These are phyloP conservation scores for Scelioninae gen. 1 DNA, from an alignment of 2,888 invertebrate genomes.

Conservation along the genomic window DNA sequence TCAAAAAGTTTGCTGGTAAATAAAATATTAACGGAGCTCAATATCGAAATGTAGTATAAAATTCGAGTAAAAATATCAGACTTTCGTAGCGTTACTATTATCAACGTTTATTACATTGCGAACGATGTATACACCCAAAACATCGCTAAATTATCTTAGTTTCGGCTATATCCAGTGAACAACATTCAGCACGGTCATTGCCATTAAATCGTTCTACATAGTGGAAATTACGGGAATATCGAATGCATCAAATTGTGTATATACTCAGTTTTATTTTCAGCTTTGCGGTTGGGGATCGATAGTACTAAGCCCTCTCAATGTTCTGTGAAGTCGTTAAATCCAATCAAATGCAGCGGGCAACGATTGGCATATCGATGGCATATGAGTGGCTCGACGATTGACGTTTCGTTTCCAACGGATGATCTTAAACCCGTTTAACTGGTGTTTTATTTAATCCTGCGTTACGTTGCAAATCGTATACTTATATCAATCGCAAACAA, in stretches of 20 bases:
- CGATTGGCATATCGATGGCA: constrained; percentile 78
- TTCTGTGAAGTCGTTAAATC: constrained; percentile 76
- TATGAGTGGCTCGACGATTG: constrained; percentile 71
- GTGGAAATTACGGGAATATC: constrained; percentile 46
- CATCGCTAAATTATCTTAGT: constrained; percentile 36
- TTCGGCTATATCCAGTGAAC: background rate
- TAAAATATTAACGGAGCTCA: too few species aligned
- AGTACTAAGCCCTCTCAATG: constrained; percentile 67
- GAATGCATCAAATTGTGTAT: constrained; percentile 61
- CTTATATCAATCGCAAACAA: background rate
- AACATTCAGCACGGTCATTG: constrained; percentile 16
- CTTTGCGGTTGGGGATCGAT: constrained; percentile 61
- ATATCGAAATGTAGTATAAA: too few species aligned
- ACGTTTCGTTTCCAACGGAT: constrained; percentile 75
- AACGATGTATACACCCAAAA: constrained; percentile 1
- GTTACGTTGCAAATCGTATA: constrained; percentile 24
- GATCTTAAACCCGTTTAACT: constrained; percentile 76
- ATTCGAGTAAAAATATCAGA: constrained; percentile 6
- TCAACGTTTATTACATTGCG: constrained; percentile 25
- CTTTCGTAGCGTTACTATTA: constrained; percentile 1
- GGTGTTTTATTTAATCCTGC: constrained; percentile 37
- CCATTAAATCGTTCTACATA: constrained; percentile 31
- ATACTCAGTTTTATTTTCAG: constrained; percentile 66
- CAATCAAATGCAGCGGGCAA: constrained; percentile 81
- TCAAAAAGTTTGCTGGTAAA: too few species aligned